These are phyloP conservation scores for Stomorhina lunata DNA, from an alignment of 2,888 invertebrate species.

Conservation along the genomic window DNA sequence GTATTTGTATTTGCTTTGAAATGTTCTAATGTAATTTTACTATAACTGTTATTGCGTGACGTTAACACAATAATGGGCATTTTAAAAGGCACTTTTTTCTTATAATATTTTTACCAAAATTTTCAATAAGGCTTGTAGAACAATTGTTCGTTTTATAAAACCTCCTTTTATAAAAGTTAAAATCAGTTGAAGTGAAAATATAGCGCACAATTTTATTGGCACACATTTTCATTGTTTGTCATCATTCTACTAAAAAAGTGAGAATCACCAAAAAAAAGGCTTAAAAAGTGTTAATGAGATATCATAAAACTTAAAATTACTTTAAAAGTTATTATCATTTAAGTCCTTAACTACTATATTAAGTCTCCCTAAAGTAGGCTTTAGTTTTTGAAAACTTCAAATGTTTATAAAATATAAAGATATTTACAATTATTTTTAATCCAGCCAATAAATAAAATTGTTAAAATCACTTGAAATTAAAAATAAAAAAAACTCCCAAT, in stretches of 20 bases:
- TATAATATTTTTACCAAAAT: background rate
- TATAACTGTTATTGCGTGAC: slow-evolving; percentile 59
- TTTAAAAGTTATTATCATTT: background rate
- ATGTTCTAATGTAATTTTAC: slow-evolving; percentile 54
- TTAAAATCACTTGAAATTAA: no score
- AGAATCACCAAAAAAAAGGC: slow-evolving; percentile 7
- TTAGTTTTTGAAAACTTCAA: background rate
- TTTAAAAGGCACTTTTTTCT: slow-evolving; percentile 17
- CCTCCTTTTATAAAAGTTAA: background rate
- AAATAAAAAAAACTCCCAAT: background rate
- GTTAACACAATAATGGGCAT: slow-evolving; percentile 57
- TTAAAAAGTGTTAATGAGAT: slow-evolving; percentile 26
- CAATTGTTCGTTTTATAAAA: background rate
- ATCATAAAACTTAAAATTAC: background rate
- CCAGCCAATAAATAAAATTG: background rate
- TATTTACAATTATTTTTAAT: background rate
- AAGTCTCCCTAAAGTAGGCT: background rate
- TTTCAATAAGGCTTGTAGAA: background rate
- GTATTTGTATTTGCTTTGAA: background rate
- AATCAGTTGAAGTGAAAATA: background rate
- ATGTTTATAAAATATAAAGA: background rate
- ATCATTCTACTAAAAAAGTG: background rate
- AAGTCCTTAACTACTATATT: background rate
- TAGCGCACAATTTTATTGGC: background rate
- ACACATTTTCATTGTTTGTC: background rate